These are phyloP conservation scores for Decapterus maruadsi DNA, from an alignment of 2,797 vertebrate genomes.

Conservation along the genomic window DNA sequence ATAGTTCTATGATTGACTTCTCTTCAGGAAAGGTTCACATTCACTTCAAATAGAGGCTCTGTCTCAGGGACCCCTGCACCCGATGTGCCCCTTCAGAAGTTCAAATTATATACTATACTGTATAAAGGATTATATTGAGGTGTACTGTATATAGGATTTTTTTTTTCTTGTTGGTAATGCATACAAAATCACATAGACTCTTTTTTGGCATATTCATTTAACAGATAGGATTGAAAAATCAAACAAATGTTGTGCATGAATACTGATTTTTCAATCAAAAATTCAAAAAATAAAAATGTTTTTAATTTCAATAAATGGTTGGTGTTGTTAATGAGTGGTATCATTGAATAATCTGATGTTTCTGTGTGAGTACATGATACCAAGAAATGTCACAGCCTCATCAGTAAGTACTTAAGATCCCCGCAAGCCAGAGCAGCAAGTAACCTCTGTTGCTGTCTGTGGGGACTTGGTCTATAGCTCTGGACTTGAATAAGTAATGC, in stretches of 20 bases:
- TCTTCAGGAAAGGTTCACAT: not conserved
- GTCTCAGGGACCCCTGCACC: not conserved
- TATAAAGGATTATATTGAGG: too few species aligned
- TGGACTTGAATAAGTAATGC: conserved; percentile 28
- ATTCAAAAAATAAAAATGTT: not conserved
- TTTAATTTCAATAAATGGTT: not conserved
- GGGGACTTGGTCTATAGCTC: not conserved
- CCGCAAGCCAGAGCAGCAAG: not conserved
- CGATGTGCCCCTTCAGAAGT: not conserved
- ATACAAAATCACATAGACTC: not conserved
- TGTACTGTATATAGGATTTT: too few species aligned
- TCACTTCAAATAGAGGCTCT: not conserved
- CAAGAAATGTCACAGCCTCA: conserved; percentile 2
- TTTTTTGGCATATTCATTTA: too few species aligned
- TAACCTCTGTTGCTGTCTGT: not conserved
- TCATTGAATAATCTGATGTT: not conserved
- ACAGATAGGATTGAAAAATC: too few species aligned
- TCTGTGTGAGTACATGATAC: not conserved
- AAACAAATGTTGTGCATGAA: too few species aligned
- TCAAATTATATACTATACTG: not conserved
- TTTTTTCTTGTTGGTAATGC: not conserved
- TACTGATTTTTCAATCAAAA: too few species aligned
- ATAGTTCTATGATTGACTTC: not conserved
- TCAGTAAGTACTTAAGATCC: not conserved
- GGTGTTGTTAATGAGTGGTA: not conserved